phyloP scores from a whole-genome alignment of 2,113 vertebrate species.

The Circaetus gallicus region DNA sequence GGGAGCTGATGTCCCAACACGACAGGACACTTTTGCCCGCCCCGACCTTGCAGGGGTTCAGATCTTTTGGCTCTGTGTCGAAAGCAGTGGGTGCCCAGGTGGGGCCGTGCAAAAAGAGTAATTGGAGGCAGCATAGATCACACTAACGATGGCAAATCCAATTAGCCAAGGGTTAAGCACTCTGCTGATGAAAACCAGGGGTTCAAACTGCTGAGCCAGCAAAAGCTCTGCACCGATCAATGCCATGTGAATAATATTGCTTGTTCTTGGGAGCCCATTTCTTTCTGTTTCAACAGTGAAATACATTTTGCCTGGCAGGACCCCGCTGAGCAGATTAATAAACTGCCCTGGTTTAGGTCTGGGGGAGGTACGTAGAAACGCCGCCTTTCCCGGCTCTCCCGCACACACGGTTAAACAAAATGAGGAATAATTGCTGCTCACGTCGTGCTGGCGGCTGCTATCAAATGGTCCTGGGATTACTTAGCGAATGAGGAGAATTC shows the following conservation, averaged over 20 bases:
- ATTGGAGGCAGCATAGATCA: background rate
- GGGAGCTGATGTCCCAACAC: background rate
- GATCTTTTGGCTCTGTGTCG: background rate
- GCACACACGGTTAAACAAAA: background rate
- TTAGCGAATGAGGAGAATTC: background rate
- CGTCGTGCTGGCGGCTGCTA: rapidly evolving
- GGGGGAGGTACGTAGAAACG: rapidly evolving
- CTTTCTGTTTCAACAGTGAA: background rate
- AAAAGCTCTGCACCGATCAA: background rate
- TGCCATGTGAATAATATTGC: background rate
- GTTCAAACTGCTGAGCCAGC: constrained; percentile 43
- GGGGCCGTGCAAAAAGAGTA: background rate
- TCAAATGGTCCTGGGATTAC: background rate
- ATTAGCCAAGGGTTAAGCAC: constrained; percentile 51
- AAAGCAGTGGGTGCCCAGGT: background rate
- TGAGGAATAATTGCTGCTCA: background rate
- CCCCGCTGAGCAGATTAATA: rapidly evolving
- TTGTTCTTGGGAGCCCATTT: background rate
- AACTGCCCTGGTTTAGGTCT: rapidly evolving
- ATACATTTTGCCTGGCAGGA: background rate
- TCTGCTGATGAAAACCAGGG: background rate
- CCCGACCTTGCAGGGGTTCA: background rate
- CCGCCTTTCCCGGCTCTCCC: rapidly evolving
- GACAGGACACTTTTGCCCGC: rapidly evolving
- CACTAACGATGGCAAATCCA: constrained; percentile 7